Base-by-base conservation (phyloP, 2,888 invertebrate genomes). In the Germaria angustata region DNA sequence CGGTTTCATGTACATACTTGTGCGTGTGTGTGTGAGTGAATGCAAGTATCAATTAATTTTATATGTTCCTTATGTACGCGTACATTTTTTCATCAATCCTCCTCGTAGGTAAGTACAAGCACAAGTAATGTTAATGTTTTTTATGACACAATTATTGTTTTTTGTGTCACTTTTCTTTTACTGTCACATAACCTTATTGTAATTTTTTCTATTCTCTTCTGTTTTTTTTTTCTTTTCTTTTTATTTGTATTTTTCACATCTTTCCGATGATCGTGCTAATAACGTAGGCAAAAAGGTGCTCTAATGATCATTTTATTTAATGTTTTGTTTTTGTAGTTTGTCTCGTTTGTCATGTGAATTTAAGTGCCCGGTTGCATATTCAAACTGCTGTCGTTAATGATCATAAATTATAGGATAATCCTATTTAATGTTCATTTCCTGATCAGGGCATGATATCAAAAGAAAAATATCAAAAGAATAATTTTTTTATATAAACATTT, bases 371-470 rank as follows among this genome's bases (percentile, higher is more conserved):
- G 22, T 61, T 63, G 44, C 28, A 8, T 72, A 66, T 68, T 53
- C 15, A 24, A 44, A 65, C 34, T 49, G 11, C 61, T 65, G 22
- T 85, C 81, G 86, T 84, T 81, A 83, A 86, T 85, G 87, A 87
- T 88, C 88, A 88, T 88, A 88, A 88, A 88, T 88, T 88, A 88
- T 85, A 84, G 88, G 88, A 88, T 88, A 87, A 88, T 89, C 88
- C 86, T 71, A 59, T 63, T 71, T 79, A 75, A 71, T 79, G 75
- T 75, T 75, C 49, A 79, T 61, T 82, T 82, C 82, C 82, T 79
- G 75, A 82, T 82, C 24, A 68, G 11, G 24, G 57, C 36, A 41
- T 81, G 76, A 71, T 71, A 71, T 72, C 71, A 51, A 79, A 77
- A 22, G 32, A 13, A 57, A 66, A 77, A 4, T 34, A 15, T 17